Conservation (phyloP, 2,888 invertebrate species). For the Zhengitettix transpicula region DNA sequence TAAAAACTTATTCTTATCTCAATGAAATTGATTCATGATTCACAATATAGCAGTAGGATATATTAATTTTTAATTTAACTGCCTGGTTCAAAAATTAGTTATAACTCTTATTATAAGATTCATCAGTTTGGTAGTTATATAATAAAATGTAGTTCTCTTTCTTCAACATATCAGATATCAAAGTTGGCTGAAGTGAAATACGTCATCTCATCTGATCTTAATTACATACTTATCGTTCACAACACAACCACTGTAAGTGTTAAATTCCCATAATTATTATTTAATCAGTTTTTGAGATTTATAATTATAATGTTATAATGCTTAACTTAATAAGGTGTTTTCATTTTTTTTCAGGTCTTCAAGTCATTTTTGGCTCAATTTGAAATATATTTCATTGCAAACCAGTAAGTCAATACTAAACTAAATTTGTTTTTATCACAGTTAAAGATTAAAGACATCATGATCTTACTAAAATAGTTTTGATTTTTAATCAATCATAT, state of each 20-base stretch:
- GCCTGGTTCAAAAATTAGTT: no score
- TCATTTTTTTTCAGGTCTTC: neutral
- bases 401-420: slow-evolving; percentile 31
- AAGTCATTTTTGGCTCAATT: neutral
- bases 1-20: no score
- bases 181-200: slow-evolving; percentile 30
- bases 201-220: slow-evolving; percentile 45
- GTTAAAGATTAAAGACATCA: no score
- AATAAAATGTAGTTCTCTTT: no score
- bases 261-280: neutral
- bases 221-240: slow-evolving; percentile 42
- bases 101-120: no score
- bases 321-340: neutral
- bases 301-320: neutral
- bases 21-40: no score
- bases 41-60: no score
- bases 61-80: no score
- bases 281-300: neutral
- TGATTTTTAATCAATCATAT: no score
- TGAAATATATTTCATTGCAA: slow-evolving; percentile 39
- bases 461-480: no score
- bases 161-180: slow-evolving; percentile 24
- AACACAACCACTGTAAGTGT: slow-evolving; percentile 41
- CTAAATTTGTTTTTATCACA: no score
- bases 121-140: no score